Evolutionary conservation across 2,797 vertebrate genomes (phyloP).

Genomic region (Amazona finschi): DNA sequence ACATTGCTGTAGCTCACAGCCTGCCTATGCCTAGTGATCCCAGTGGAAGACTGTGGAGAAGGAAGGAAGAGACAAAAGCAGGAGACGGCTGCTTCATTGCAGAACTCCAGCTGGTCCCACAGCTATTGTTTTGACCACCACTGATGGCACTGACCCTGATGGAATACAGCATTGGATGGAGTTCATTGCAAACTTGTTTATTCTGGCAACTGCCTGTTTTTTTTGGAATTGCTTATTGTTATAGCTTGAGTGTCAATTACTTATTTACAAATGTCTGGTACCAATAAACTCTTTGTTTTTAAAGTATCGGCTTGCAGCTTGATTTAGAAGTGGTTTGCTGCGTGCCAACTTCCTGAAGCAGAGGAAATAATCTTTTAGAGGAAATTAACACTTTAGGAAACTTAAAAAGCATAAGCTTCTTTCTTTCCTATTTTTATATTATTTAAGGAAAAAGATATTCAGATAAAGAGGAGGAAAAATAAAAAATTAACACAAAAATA

Average conservation of each 20-base stretch:
- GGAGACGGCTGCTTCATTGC: neutral
- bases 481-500: neutral
- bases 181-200: slow-evolving; percentile 24
- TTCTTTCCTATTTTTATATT: neutral
- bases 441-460: neutral
- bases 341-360: slow-evolving; percentile 7
- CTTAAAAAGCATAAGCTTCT: neutral
- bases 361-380: neutral
- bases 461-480: neutral
- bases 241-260: slow-evolving; percentile 39
- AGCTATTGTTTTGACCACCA: slow-evolving; percentile 10
- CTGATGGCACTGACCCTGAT: neutral
- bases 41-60: neutral
- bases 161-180: neutral
- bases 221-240: slow-evolving; percentile 45
- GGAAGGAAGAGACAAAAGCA: neutral
- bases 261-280: slow-evolving; percentile 50
- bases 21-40: neutral
- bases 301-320: neutral
- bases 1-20: neutral
- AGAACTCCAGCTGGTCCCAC: neutral
- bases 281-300: slow-evolving; percentile 29
- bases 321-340: slow-evolving; percentile 20
- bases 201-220: slow-evolving; percentile 37
- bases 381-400: neutral